Conservation (phyloP, 2,113 vertebrate species). For the Eclectus roratus region DNA sequence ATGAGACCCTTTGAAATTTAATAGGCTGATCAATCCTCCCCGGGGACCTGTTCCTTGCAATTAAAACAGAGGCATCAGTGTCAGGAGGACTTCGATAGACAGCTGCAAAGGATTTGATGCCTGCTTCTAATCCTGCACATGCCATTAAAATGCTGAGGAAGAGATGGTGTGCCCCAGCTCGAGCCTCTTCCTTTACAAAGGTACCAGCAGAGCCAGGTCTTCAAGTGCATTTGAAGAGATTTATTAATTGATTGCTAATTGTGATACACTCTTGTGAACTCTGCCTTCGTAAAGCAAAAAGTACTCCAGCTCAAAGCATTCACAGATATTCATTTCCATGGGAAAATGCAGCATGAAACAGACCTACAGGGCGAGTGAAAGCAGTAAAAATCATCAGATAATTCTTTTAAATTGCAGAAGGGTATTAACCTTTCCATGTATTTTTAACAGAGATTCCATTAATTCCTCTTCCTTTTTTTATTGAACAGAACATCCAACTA, state of each 20-base stretch:
- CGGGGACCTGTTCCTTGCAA: accelerated
- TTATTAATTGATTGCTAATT: neutral
- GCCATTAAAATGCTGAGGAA: neutral
- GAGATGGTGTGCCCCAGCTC: accelerated
- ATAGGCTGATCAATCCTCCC: neutral
- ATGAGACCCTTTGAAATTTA: neutral
- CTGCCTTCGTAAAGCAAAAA: neutral
- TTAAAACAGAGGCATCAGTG: neutral
- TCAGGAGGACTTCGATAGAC: neutral
- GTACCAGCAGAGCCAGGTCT: neutral
- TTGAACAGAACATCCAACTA: neutral
- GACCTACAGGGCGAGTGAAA: neutral
- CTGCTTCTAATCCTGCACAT: neutral
- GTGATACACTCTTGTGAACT: neutral
- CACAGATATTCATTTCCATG: neutral
- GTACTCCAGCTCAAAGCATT: neutral
- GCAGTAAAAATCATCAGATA: neutral
- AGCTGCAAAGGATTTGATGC: neutral
- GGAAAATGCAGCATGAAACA: neutral
- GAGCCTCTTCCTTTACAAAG: neutral
- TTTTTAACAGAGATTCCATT: neutral
- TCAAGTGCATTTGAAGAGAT: neutral
- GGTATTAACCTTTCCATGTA: neutral
- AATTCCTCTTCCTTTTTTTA: neutral
- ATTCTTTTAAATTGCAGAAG: neutral